These are phyloP conservation scores for Thera obeliscata DNA, from an alignment of 2,888 invertebrate genomes.

Conservation along the genomic window DNA sequence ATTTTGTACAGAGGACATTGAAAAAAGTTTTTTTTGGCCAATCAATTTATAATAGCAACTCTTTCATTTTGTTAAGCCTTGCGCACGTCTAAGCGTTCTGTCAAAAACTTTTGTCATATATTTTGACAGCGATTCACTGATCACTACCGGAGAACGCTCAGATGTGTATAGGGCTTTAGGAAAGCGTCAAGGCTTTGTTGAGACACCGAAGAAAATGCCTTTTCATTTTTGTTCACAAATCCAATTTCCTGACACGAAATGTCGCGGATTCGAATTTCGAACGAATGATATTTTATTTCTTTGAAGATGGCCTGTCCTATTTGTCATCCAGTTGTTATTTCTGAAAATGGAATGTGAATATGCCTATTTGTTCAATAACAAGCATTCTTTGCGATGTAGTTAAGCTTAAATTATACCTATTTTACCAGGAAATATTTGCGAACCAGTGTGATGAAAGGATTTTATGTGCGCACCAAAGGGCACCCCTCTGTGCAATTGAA, in stretches of 20 bases:
- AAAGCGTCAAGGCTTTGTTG: neutral
- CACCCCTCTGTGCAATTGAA: too few species aligned
- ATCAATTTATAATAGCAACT: too few species aligned
- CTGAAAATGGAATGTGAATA: slow-evolving; percentile 1
- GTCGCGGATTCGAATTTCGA: slow-evolving; percentile 46
- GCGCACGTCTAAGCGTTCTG: too few species aligned
- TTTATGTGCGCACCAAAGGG: too few species aligned
- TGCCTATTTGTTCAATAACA: neutral
- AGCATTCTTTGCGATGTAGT: neutral
- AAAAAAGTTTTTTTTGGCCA: too few species aligned
- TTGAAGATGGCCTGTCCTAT: slow-evolving; percentile 8
- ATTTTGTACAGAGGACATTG: too few species aligned
- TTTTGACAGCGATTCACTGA: too few species aligned
- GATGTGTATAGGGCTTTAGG: neutral
- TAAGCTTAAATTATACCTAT: neutral
- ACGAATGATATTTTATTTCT: slow-evolving; percentile 14
- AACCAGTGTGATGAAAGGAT: too few species aligned
- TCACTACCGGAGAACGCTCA: too few species aligned
- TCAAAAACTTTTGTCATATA: too few species aligned
- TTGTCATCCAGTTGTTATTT: slow-evolving; percentile 1
- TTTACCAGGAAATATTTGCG: too few species aligned
- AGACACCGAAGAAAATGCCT: slow-evolving; percentile 13
- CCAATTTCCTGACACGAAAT: slow-evolving; percentile 66
- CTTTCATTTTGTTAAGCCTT: too few species aligned
- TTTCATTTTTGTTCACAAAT: slow-evolving; percentile 44